Evolutionary conservation across 2,113 vertebrate species (phyloP).

Genomic region (Erpornis zantholeuca): DNA sequence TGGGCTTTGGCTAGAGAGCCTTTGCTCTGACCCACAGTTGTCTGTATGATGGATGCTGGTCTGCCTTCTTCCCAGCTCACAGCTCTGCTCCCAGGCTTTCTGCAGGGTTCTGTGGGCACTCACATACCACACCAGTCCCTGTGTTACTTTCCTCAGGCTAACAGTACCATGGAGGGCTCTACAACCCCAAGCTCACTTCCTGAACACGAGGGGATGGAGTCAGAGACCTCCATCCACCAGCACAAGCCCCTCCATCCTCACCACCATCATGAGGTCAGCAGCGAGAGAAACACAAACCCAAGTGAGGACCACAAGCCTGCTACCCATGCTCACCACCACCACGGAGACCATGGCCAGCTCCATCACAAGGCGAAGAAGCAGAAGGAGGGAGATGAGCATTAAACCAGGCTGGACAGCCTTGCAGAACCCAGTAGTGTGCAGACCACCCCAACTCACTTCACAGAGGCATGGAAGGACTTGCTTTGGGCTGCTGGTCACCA

Average conservation of each 20-base stretch:
- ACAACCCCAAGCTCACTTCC: not conserved
- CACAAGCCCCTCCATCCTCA: not conserved
- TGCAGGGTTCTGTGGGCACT: not conserved
- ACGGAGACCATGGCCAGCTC: not conserved
- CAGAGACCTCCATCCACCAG: not conserved
- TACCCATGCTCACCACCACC: not conserved
- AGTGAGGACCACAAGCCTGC: not conserved
- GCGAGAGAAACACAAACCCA: not conserved
- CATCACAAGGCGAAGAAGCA: not conserved
- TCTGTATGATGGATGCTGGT: not conserved
- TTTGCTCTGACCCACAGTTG: not conserved
- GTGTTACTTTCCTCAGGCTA: constrained; percentile 4
- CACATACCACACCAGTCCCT: not conserved
- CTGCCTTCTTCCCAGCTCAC: not conserved
- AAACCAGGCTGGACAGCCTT: not conserved
- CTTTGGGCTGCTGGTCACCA: not conserved
- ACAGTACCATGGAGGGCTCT: not conserved
- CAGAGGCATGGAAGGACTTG: not conserved
- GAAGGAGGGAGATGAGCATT: not conserved
- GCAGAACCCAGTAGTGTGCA: not conserved
- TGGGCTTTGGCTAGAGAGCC: not conserved
- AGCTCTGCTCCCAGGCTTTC: not conserved
- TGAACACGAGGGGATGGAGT: not conserved
- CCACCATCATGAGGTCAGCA: not conserved
- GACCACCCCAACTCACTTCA: not conserved